These are phyloP conservation scores for Phaethon lepturus DNA, from an alignment of 2,113 vertebrate species.

Conservation along the genomic window DNA sequence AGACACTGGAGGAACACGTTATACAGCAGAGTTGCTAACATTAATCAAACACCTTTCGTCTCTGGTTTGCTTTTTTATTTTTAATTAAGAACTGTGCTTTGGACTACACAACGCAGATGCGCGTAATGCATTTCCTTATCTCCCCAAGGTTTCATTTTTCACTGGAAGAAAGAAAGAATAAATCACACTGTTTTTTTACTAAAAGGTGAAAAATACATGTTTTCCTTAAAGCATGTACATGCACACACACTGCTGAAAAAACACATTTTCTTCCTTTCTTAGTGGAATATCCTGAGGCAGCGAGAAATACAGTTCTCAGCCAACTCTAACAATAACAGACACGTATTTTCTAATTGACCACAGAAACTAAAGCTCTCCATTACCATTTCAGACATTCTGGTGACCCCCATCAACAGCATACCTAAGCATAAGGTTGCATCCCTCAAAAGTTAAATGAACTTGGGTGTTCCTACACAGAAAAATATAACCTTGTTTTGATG, in stretches of 20 bases:
- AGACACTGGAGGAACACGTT: neutral
- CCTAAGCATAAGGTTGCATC: neutral
- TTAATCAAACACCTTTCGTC: neutral
- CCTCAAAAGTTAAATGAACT: neutral
- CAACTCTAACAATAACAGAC: neutral
- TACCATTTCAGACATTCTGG: neutral
- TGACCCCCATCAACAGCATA: neutral
- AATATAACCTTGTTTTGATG: neutral
- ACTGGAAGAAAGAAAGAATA: neutral
- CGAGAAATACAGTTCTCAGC: neutral
- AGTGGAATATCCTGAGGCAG: neutral
- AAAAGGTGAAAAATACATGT: neutral
- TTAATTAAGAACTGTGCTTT: slow-evolving; percentile 1
- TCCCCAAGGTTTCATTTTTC: slow-evolving; percentile 37
- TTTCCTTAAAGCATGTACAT: neutral
- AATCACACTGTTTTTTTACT: neutral
- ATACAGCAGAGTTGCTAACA: neutral
- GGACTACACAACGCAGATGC: slow-evolving; percentile 24
- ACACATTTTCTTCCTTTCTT: neutral
- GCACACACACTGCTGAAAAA: neutral
- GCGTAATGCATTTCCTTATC: slow-evolving; percentile 10
- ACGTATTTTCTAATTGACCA: neutral
- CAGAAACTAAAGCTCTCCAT: neutral
- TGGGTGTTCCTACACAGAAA: slow-evolving; percentile 13
- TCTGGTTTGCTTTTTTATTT: neutral